Base-by-base conservation (phyloP, 2,888 invertebrate species). In the Polydesmus complanatus region DNA sequence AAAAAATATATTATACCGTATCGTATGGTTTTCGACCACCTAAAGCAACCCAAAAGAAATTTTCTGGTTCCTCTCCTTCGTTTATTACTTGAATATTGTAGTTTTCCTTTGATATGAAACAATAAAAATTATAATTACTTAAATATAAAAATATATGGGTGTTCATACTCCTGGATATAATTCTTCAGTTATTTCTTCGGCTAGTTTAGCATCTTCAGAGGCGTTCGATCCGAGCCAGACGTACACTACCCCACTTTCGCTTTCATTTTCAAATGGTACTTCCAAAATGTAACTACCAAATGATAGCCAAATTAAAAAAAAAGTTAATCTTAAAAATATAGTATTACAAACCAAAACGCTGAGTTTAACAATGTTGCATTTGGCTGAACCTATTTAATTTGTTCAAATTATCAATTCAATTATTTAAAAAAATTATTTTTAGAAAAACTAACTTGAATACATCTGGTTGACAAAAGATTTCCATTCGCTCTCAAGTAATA, bases 11-110 rank as follows among this genome's bases (percentile, higher is more conserved):
- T n/a, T 22, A 53, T 64, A 75, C 75, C 3, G 79, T 80, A 62
- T 95, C 95, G 73, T 94, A 92, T 0, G 85, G 83, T 73, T 92
- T 93, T 69, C 84, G 85, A 0, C 94, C 95, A 60, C 91, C 90
- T 27, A 95, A 78, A n/a, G 86, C 94, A 52, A 93, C 86, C 96
- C 96, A 97, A 78, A 96, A 96, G 80, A 96, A 96, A 72, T 95
- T 95, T 71, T 96, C 95, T 0, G 96, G 95, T 74, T 97, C 97
- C 72, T 90, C 90, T 19, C 95, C 95, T 77, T 96, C 96, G 62
- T 84, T 84, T 58, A 94, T 73, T 19, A 91, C 83, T 83, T 90
- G 75, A 54, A 76, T 70, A 27, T 73, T 73, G 68, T 73, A 73
- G 49, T 71, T 69, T 64, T 74, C 69, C 74, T 74, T 11, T 23